Percentiles rank a stretch among this genome's conserved stretches.
phyloP scores from a whole-genome alignment of 2,113 vertebrate genomes.

The Platysternon megacephalum region DNA sequence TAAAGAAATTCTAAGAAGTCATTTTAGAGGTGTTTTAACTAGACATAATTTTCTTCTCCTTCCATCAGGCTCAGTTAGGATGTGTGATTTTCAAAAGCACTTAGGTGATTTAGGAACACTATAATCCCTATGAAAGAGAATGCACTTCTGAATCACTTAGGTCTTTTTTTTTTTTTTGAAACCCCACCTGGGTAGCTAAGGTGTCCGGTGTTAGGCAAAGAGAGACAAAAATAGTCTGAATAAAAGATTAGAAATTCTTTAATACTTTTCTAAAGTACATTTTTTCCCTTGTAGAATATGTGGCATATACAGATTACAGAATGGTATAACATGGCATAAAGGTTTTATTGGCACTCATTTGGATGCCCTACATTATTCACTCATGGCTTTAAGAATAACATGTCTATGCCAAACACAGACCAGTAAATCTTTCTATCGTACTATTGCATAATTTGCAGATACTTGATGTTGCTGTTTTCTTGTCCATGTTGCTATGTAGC shows the following conservation, averaged over 20 bases:
- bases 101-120: too few species aligned
- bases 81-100: too few species aligned
- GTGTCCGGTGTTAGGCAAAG: not conserved
- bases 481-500: accelerated
- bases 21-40: too few species aligned
- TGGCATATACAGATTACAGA: not conserved
- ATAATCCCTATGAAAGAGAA: too few species aligned
- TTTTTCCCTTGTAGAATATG: accelerated
- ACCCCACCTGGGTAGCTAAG: not conserved
- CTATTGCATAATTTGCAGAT: not conserved
- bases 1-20: too few species aligned
- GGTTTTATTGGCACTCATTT: not conserved
- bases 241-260: not conserved
- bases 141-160: too few species aligned
- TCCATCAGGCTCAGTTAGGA: too few species aligned
- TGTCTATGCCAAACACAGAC: not conserved
- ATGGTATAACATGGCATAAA: not conserved
- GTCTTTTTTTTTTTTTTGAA: too few species aligned
- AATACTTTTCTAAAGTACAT: not conserved
- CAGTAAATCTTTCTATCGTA: not conserved
- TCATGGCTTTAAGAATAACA: not conserved
- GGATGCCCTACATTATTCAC: not conserved
- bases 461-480: not conserved
- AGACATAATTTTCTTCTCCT: too few species aligned
- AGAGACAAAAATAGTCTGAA: not conserved